phyloP scores from a whole-genome alignment of 2,797 vertebrate species.

The Pampus argenteus region DNA sequence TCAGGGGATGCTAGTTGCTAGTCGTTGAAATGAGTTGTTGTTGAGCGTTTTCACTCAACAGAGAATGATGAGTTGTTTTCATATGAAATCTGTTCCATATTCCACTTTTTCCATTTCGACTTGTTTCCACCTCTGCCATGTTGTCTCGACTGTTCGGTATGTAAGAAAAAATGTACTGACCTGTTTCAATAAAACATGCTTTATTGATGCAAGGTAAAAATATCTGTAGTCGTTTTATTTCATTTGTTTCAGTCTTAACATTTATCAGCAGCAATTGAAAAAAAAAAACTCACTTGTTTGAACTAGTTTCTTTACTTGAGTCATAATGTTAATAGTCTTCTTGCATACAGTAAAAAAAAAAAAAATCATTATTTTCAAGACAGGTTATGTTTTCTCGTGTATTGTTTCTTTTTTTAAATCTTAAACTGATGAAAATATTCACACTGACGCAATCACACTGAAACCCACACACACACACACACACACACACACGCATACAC shows the following conservation, averaged over 20 bases:
- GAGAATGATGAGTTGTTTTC: constrained; percentile 58
- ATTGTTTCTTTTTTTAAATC: constrained; percentile 32
- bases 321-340: constrained; percentile 60
- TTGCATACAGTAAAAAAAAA: constrained; percentile 70
- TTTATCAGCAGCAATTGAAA: constrained; percentile 57
- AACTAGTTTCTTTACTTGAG: constrained; percentile 42
- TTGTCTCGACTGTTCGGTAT: constrained; percentile 48
- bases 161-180: constrained; percentile 42
- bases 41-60: constrained; percentile 40
- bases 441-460: constrained; percentile 38
- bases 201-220: constrained; percentile 70
- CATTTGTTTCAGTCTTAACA: constrained; percentile 27
- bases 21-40: constrained; percentile 14
- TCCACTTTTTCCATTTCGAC: constrained; percentile 74
- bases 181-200: constrained; percentile 79
- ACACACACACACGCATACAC: constrained; percentile 17
- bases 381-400: constrained; percentile 55
- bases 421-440: constrained; percentile 40
- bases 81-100: constrained; percentile 67
- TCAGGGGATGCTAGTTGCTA: constrained; percentile 35
- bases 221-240: constrained; percentile 21
- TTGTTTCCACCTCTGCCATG: constrained; percentile 50
- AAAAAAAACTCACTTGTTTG: constrained; percentile 41
- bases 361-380: constrained; percentile 62
- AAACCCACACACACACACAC: constrained; percentile 14